phyloP scores from a whole-genome alignment of 2,113 vertebrate species.

The Poeciliopsis prolifica region DNA sequence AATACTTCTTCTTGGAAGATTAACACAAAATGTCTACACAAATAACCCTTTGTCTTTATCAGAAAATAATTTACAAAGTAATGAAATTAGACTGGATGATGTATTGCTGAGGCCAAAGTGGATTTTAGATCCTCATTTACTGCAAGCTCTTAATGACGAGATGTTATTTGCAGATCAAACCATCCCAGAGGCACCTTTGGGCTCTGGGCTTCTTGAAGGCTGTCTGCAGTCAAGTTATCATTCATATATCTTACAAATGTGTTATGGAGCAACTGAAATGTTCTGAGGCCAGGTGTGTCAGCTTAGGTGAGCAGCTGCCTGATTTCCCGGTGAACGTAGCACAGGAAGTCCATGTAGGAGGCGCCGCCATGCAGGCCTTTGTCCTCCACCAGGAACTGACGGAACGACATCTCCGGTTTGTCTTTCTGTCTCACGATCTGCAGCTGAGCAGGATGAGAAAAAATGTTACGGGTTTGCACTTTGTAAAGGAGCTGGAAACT shows the following conservation, averaged over 20 bases:
- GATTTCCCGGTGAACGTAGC: conserved; percentile 91
- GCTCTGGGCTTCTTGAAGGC: conserved; percentile 29
- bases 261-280: conserved; percentile 11
- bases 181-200: conserved; percentile 38
- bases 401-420: conserved; percentile 88
- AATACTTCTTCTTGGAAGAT: conserved; percentile 10
- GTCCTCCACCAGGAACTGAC: conserved; percentile 93
- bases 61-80: conserved; percentile 22
- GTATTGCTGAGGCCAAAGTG: conserved; percentile 46
- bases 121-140: conserved; percentile 22
- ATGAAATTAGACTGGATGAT: conserved; percentile 22
- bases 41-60: conserved; percentile 42
- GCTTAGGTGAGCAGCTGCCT: conserved; percentile 90
- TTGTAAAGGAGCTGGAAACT: too few relatives aligned
- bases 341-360: conserved; percentile 94
- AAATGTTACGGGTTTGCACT: background rate
- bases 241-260: conserved; percentile 27
- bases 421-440: conserved; percentile 89
- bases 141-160: conserved; percentile 20
- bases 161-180: conserved; percentile 46
- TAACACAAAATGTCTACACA: conserved; percentile 29
- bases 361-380: conserved; percentile 89
- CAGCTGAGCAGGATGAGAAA: conserved; percentile 77
- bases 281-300: background rate
- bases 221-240: conserved; percentile 1